Evolutionary conservation across 1,140 invertebrate species (phyloP).

Genomic region (Leptinotarsa defecta): DNA sequence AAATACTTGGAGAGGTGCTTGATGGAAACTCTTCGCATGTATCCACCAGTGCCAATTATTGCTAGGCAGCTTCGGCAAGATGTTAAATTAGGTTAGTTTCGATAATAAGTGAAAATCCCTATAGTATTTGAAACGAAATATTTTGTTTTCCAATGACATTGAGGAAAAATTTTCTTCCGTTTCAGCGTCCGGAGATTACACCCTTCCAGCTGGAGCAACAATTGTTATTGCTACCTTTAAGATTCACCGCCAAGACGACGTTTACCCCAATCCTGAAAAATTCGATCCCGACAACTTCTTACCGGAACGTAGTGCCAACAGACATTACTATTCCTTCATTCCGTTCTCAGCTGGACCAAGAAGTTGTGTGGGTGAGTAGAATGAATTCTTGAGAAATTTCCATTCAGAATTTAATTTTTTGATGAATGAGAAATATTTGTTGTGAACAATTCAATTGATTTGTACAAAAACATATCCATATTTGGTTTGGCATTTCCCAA

Average conservation of each 20-base stretch:
- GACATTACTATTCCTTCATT: slow-evolving; percentile 85
- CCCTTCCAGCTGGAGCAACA: slow-evolving; percentile 69
- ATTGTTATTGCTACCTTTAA: slow-evolving; percentile 68
- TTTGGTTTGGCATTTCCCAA: too few species aligned
- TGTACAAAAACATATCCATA: too few species aligned
- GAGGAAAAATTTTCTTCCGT: background rate
- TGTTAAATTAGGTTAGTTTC: slow-evolving; percentile 63
- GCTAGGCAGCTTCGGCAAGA: slow-evolving; percentile 74
- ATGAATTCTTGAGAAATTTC: background rate
- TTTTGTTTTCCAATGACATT: slow-evolving; percentile 1
- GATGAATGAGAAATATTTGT: too few species aligned
- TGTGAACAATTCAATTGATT: too few species aligned
- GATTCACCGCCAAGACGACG: slow-evolving; percentile 76
- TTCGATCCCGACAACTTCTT: slow-evolving; percentile 94
- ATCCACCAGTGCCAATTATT: slow-evolving; percentile 83
- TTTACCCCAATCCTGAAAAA: slow-evolving; percentile 80
- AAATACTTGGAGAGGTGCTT: slow-evolving; percentile 84
- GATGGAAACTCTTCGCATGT: slow-evolving; percentile 82
- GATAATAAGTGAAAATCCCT: background rate
- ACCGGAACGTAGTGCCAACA: slow-evolving; percentile 75
- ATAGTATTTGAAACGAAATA: slow-evolving; percentile 21
- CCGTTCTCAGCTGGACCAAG: slow-evolving; percentile 88
- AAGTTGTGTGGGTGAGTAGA: slow-evolving; percentile 75
- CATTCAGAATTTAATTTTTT: too few species aligned
- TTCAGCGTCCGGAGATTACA: slow-evolving; percentile 58